Percentiles rank a stretch among this genome's conserved stretches.
Evolutionary conservation across 2,888 invertebrate species (phyloP).

Genomic region (Sarcophaga carnaria): DNA sequence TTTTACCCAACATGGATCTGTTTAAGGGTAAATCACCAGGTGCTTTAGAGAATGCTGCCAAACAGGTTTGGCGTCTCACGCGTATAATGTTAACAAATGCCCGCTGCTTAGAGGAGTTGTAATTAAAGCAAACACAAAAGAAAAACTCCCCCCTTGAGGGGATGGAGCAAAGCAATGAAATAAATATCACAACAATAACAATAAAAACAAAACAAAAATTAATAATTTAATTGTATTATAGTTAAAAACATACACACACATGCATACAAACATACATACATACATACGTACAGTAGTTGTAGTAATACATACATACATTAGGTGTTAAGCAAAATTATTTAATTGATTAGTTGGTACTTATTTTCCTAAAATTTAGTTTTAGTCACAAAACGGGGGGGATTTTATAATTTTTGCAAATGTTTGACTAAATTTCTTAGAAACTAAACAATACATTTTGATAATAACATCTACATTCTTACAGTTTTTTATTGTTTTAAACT

Average conservation of each 20-base stretch:
- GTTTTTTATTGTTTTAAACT: not conserved
- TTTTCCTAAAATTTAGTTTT: not conserved
- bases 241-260: conserved; percentile 35
- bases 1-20: conserved; percentile 95
- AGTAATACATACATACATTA: not conserved
- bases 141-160: not conserved
- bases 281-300: not conserved
- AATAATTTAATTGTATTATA: conserved; percentile 59
- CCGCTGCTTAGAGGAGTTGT: conserved; percentile 94
- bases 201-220: conserved; percentile 48
- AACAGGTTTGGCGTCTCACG: conserved; percentile 96
- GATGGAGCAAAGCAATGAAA: not conserved
- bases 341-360: conserved; percentile 45
- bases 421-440: not conserved
- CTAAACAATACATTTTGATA: too few species aligned
- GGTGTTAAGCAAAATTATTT: not conserved
- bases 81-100: conserved; percentile 96
- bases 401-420: not conserved
- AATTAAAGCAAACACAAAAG: conserved; percentile 73
- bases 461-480: too few species aligned
- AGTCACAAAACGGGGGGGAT: not conserved
- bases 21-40: conserved; percentile 96
- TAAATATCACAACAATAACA: not conserved
- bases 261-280: not conserved
- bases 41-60: conserved; percentile 95